A percentile compares a stretch with the other conserved stretches of the same genome.
Conservation (phyloP, 2,113 vertebrate species). For the Tympanuchus pallidicinctus region DNA sequence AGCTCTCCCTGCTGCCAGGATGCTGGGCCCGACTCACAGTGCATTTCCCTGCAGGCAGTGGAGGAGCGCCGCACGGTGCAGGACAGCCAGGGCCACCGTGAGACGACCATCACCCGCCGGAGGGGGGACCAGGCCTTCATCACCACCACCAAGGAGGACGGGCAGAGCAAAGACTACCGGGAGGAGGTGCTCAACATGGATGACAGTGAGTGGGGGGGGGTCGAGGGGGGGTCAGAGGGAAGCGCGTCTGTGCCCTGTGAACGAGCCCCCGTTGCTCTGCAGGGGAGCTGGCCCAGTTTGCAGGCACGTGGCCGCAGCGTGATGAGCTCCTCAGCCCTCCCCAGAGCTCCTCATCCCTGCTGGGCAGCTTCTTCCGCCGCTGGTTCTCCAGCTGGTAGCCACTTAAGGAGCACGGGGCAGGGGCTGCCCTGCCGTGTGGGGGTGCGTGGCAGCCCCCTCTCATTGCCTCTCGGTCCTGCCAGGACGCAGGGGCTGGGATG, state of each 20-base stretch:
- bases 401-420: neutral
- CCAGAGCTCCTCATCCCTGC: constrained; percentile 10
- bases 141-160: constrained; percentile 9
- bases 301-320: neutral
- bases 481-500: neutral
- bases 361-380: constrained; percentile 70
- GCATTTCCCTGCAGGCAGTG: constrained; percentile 68
- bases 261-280: neutral
- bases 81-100: constrained; percentile 84
- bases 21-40: neutral
- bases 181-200: constrained; percentile 11
- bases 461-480: neutral
- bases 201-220: neutral
- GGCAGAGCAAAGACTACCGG: neutral
- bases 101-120: constrained; percentile 81
- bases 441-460: neutral
- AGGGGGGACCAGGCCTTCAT: constrained; percentile 53
- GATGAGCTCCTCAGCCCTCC: neutral
- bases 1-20: too few species aligned
- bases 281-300: neutral
- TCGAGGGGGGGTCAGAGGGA: neutral
- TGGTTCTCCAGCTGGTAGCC: constrained; percentile 75
- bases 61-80: constrained; percentile 87
- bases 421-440: neutral
- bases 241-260: accelerated